Conservation (phyloP, 2,797 vertebrate genomes). For the Columba guinea region DNA sequence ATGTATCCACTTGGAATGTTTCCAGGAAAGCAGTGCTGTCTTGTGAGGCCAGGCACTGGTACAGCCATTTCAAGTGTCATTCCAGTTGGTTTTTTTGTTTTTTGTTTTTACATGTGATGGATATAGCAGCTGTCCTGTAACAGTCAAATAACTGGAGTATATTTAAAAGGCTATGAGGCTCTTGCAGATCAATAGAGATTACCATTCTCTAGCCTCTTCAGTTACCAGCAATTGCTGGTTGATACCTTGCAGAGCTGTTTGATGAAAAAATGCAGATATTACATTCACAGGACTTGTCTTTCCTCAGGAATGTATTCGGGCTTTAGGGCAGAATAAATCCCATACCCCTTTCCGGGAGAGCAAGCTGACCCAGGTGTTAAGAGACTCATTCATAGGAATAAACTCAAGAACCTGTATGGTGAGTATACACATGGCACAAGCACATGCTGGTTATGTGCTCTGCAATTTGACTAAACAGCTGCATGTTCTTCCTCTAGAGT, state of each 20-base stretch:
- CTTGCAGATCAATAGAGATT: not conserved
- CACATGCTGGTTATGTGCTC: not conserved
- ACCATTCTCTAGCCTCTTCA: not conserved
- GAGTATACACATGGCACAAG: not conserved
- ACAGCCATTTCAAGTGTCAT: not conserved
- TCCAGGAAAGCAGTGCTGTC: not conserved
- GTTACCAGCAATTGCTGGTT: not conserved
- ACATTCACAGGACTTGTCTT: not conserved
- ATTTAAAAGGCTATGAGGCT: not conserved
- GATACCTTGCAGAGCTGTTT: not conserved
- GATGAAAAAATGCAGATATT: not conserved
- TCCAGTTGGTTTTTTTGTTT: not conserved
- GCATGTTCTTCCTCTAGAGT: not conserved
- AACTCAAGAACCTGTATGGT: constrained; percentile 98
- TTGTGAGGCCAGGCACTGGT: not conserved
- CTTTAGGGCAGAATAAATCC: constrained; percentile 93
- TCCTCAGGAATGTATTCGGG: constrained; percentile 93
- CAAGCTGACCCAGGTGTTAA: constrained; percentile 95
- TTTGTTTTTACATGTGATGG: not conserved
- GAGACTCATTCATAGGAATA: constrained; percentile 95
- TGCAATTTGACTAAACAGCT: not conserved
- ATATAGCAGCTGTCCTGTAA: not conserved
- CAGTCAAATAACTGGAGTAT: not conserved
- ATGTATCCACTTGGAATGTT: not conserved
- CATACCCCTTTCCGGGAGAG: constrained; percentile 97